A percentile compares a stretch with the other conserved stretches of the same genome.
Evolutionary conservation across 2,797 vertebrate genomes (phyloP).

Genomic region (Prionace glauca): DNA sequence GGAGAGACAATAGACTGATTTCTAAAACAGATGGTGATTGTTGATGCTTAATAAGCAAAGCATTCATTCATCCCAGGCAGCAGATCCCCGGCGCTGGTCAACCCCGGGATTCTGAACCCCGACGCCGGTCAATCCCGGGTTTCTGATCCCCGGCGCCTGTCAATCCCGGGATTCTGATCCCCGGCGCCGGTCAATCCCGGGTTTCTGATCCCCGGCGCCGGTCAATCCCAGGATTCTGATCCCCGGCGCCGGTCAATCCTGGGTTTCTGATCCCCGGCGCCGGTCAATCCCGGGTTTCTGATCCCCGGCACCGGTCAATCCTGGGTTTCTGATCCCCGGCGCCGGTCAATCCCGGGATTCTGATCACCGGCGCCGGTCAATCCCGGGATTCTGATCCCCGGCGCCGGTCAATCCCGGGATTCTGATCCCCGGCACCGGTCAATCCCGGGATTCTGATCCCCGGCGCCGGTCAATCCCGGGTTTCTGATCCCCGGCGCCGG

Average conservation of each 20-base stretch:
- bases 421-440: not conserved
- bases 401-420: too few relatives aligned
- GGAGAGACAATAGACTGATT: not conserved
- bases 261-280: not conserved
- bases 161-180: not conserved
- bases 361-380: too few relatives aligned
- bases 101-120: too few relatives aligned
- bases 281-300: not conserved
- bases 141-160: too few relatives aligned
- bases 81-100: not conserved
- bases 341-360: not conserved
- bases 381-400: not conserved
- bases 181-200: not conserved
- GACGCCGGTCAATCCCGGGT: not conserved
- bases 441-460: not conserved
- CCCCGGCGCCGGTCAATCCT: not conserved
- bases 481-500: too few relatives aligned
- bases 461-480: not conserved
- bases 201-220: not conserved
- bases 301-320: not conserved
- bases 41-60: not conserved
- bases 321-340: too few relatives aligned
- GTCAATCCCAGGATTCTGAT: too few relatives aligned
- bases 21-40: not conserved
- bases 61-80: not conserved